Evolutionary conservation across 2,797 vertebrate species (phyloP).

Genomic region (Anableps anableps): DNA sequence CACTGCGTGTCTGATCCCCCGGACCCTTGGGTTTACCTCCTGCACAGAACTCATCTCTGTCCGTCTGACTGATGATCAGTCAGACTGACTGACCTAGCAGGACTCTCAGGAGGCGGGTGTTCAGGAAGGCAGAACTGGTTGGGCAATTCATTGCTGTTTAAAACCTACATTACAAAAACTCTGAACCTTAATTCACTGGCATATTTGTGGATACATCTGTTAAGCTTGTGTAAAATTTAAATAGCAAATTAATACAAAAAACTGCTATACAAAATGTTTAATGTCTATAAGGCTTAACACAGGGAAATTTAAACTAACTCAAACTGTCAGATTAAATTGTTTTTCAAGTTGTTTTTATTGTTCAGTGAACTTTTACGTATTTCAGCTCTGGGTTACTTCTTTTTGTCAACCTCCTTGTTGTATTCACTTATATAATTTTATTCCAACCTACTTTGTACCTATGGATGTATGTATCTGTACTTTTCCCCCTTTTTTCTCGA

Average conservation of each 20-base stretch:
- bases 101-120: not conserved
- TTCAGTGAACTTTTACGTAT: too few species aligned
- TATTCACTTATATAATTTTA: too few species aligned
- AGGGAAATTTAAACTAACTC: not conserved
- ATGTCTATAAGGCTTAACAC: not conserved
- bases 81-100: not conserved
- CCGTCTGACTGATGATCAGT: not conserved
- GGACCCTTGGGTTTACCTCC: conserved; percentile 25
- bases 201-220: not conserved
- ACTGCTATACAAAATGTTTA: not conserved
- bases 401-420: too few species aligned
- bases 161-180: not conserved
- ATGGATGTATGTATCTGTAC: too few species aligned
- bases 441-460: too few species aligned
- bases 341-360: not conserved
- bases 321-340: not conserved
- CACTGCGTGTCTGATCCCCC: not conserved
- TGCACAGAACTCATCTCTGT: conserved; percentile 16
- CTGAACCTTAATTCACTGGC: not conserved
- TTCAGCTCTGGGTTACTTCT: too few species aligned
- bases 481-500: too few species aligned
- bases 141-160: not conserved
- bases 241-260: not conserved
- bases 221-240: not conserved
- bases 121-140: not conserved